Conservation (phyloP, 2,797 vertebrate species). For the Anguilla pacifica region DNA sequence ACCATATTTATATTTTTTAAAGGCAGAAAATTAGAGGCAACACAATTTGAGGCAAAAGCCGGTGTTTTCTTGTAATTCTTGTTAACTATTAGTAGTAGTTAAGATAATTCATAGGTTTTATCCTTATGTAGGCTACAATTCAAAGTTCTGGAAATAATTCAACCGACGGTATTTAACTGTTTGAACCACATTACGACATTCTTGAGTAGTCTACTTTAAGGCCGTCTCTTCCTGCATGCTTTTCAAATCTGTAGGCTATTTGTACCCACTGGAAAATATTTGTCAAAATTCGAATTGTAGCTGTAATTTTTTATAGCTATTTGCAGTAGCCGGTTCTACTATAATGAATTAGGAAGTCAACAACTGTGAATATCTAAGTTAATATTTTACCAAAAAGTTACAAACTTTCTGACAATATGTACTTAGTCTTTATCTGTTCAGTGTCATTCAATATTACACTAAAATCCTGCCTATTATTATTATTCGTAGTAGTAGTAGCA, state of each 20-base stretch:
- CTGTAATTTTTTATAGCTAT: background rate
- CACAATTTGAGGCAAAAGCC: background rate
- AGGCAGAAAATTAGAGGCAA: background rate
- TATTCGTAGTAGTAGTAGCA: background rate
- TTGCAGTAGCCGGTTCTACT: background rate
- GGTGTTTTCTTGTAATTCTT: background rate
- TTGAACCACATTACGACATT: background rate
- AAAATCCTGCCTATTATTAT: background rate
- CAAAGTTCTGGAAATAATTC: background rate
- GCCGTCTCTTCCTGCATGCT: background rate
- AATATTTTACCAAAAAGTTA: background rate
- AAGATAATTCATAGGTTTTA: background rate
- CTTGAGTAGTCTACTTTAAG: background rate
- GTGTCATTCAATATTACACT: background rate
- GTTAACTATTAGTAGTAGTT: background rate
- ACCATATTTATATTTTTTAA: background rate
- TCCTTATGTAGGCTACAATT: background rate
- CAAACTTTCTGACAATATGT: background rate
- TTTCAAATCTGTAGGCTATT: background rate
- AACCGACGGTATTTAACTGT: background rate
- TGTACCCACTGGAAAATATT: background rate
- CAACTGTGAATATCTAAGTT: background rate
- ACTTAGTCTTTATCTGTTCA: background rate
- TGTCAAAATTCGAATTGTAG: background rate
- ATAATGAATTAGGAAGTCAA: background rate